Evolutionary conservation across 2,113 vertebrate genomes (phyloP).

Genomic region (Nycticryphes semicollaris): DNA sequence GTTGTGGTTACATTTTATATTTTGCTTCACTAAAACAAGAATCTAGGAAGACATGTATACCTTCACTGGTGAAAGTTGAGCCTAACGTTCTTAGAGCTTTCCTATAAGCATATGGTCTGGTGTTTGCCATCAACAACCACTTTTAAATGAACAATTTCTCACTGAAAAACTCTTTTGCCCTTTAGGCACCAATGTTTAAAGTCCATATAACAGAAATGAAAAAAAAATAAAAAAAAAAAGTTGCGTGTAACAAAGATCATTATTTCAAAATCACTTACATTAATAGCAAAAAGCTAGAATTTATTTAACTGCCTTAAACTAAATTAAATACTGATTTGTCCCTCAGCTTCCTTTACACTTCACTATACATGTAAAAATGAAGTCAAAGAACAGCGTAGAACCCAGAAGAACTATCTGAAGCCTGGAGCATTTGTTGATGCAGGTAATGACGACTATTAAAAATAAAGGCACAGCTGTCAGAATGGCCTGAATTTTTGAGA

Average conservation of each 20-base stretch:
- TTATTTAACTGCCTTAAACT: not conserved
- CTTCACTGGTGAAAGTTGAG: not conserved
- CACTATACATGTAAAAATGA: not conserved
- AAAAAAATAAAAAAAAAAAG: not conserved
- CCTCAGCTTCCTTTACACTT: not conserved
- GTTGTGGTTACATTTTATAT: not conserved
- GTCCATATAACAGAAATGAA: not conserved
- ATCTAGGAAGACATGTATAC: not conserved
- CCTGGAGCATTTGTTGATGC: not conserved
- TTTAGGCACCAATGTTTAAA: not conserved
- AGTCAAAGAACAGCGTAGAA: not conserved
- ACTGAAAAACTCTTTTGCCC: not conserved
- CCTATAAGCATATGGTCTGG: not conserved
- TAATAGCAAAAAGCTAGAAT: not conserved
- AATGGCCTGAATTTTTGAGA: not conserved
- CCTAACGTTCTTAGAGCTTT: not conserved
- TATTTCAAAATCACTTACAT: not conserved
- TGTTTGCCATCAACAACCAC: not conserved
- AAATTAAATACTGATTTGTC: not conserved
- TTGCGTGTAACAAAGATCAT: not conserved
- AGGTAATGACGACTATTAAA: conserved; percentile 23
- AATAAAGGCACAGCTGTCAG: conserved; percentile 34
- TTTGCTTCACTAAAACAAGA: not conserved
- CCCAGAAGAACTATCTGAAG: not conserved
- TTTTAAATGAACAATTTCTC: not conserved